phyloP scores from a whole-genome alignment of 2,797 vertebrate species.

The Graptemys geographica region DNA sequence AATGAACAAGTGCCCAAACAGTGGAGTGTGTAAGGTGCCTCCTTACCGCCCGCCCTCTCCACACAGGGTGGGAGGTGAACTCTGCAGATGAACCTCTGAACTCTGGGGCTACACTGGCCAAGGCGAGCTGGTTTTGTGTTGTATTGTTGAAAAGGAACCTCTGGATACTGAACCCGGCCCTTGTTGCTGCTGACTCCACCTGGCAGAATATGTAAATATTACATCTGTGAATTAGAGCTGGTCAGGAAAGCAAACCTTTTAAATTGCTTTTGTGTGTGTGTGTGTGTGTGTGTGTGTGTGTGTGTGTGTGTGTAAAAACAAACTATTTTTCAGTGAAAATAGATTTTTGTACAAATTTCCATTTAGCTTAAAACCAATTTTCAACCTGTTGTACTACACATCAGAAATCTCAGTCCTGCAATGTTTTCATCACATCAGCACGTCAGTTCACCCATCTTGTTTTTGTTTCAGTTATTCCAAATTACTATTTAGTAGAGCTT shows the following conservation, averaged over 20 bases:
- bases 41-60: too few species aligned
- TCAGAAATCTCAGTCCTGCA: background rate
- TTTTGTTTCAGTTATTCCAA: background rate
- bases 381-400: slow-evolving; percentile 11
- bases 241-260: background rate
- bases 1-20: too few species aligned
- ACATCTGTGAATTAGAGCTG: background rate
- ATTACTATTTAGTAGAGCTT: background rate
- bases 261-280: background rate
- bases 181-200: too few species aligned
- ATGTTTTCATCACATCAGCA: background rate
- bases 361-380: background rate
- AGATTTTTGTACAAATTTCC: background rate
- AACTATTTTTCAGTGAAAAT: background rate
- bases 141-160: too few species aligned
- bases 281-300: background rate
- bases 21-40: too few species aligned
- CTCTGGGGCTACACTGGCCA: too few species aligned
- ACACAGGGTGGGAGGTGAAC: too few species aligned
- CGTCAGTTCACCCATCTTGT: background rate
- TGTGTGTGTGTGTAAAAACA: background rate
- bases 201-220: too few species aligned
- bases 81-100: too few species aligned
- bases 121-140: too few species aligned
- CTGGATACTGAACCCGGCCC: too few species aligned